Evolutionary conservation across 2,888 invertebrate genomes (phyloP).

Genomic region (Abscondita cerata): DNA sequence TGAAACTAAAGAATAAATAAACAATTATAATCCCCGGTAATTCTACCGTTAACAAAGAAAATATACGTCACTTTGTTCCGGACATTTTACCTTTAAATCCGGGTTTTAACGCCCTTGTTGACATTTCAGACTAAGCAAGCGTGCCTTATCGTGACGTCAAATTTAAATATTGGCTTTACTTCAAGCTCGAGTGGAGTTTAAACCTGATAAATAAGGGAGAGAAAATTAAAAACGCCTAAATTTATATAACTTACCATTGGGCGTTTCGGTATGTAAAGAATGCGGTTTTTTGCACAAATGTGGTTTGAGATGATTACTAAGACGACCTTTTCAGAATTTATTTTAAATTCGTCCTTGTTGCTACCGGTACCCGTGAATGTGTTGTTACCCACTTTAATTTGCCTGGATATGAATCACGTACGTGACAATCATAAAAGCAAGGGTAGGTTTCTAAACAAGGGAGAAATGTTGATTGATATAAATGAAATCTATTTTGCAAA

Average conservation of each 20-base stretch:
- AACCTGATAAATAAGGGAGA: neutral
- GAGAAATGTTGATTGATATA: no score
- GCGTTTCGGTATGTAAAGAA: neutral
- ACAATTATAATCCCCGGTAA: neutral
- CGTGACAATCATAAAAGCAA: no score
- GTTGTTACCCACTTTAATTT: no score
- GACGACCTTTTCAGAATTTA: constrained; percentile 9
- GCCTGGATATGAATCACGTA: no score
- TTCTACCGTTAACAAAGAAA: neutral
- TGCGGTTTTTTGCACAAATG: neutral
- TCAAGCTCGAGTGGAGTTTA: neutral
- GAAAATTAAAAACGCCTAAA: neutral
- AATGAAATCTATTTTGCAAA: no score
- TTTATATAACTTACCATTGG: constrained; percentile 1
- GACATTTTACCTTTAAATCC: constrained; percentile 15
- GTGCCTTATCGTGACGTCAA: constrained; percentile 28
- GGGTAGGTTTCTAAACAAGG: no score
- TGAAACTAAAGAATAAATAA: no score
- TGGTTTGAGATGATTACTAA: constrained; percentile 1
- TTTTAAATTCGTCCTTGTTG: constrained; percentile 9
- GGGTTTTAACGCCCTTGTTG: constrained; percentile 21
- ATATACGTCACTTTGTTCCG: constrained; percentile 10
- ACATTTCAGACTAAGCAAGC: constrained; percentile 24
- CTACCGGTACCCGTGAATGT: neutral
- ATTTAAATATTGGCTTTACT: constrained; percentile 32